Base-by-base conservation (phyloP, 2,113 vertebrate species). In the Leucopsar rothschildi region DNA sequence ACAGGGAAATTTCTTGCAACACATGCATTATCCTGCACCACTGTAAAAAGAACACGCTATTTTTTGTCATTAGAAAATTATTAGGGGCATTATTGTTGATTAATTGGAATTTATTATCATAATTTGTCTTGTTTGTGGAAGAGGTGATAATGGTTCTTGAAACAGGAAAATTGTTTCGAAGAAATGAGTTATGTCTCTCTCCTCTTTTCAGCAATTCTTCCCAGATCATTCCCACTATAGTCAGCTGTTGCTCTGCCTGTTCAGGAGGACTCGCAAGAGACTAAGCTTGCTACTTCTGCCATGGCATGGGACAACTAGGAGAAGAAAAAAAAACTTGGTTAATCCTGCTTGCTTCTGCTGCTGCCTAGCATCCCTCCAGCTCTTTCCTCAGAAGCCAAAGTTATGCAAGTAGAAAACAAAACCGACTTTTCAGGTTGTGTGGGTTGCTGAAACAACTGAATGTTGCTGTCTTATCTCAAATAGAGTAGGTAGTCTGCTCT, bases 251-350 rank as follows among this genome's bases (percentile, higher is more conserved):
- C 49, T 22, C 55, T 77, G 21, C n/a, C 5, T 50, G 0, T 61
- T 75, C 8, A 5, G 27, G 35, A 28, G 49, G 14, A n/a, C 21
- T 69, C 82, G 17, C 4, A 47, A 47, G 11, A 10, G 21, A 20
- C 35, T n/a, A 21, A 84, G 19, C 8, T n/a, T 73, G 13, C 37
- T 53, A 3, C 35, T 71, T 83, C 42, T 63, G 13, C 42, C 7
- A 0, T 47, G 63, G 35, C 0, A 0, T 37, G 31, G 64, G 17
- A 55, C 9, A 66, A 15, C 9, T 33, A n/a, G 35, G 8, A 75
- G 55, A 75, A 66, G 47, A 53, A 66, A 71, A 37, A 37, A 61
- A 10, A 18, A 33, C 24, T 29, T 29, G 6, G 12, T 63, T 82
- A 45, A 14, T 79, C 10, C 3, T 39, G 8, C 44, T 82, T 68